Base-by-base conservation (phyloP, 2,888 invertebrate genomes). In the Agonopterix alstromeriana region DNA sequence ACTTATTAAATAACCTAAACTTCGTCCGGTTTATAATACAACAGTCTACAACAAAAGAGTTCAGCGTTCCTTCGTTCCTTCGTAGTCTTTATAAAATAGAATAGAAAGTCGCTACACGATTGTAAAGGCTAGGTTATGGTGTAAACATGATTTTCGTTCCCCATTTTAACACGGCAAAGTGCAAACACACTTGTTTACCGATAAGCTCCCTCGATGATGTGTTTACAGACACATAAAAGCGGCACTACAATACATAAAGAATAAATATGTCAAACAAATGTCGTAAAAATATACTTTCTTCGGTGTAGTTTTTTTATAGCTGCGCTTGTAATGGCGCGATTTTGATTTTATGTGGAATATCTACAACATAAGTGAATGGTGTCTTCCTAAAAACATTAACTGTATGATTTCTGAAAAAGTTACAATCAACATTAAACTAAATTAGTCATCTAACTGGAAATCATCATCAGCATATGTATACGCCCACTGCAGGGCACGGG, bases 121-220 rank as follows among this genome's bases (percentile, higher is more conserved):
- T 74, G 69, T 66, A 63, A 67, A 74, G 46, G 48, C 48, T 36
- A 45, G 42, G 73, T 73, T 69, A 61, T 68, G 72, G 64, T 57
- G 71, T 67, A 73, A 77, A 77, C 75, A 76, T 64, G 69, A 74
- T 72, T 76, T 74, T 70, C 73, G 64, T 69, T 73, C 70, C 64
- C 69, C 72, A 71, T 69, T 68, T 59, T 68, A 62, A 55, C 51
- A 55, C 51, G 55, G 57, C 51, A 51, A 59, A 62, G 62, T 61
- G 70, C 61, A 76, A 77, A 76, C 70, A 75, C 51, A 54, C 55
- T 55, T 71, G 70, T 75, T 73, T 70, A 67, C 58, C 56, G 57
- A 64, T 57, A 64, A 67, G 64, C 57, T 61, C 65, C 62, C 63
- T 67, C 59, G 61, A 65, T 67, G 61, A 62, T 61, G 57, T 63